Base-by-base conservation (phyloP, 2,113 vertebrate genomes). In the Chlorodrepanis virens region DNA sequence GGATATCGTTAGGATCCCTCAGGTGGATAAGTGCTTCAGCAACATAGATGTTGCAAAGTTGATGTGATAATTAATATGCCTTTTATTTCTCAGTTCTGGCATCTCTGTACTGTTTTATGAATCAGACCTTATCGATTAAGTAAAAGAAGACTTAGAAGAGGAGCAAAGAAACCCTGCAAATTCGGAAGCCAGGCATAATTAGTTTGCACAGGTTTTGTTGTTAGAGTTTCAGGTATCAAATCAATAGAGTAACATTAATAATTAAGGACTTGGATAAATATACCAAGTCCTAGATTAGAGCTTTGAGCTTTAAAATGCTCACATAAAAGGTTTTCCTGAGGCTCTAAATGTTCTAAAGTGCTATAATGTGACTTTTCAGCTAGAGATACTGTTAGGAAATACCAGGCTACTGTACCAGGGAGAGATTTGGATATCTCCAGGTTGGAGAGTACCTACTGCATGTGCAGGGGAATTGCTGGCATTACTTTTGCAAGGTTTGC, bases 171-270 rank as follows among this genome's bases (percentile, higher is more conserved):
- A n/a, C 70, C 81, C 96, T 91, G 92, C 97, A 94, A 98, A 95
- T 96, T 97, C 54, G 64, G 96, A 98, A 97, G 71, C 91, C 79
- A 77, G 83, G 94, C 95, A 94, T 98, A 97, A 98, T 98, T 97
- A 97, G 97, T 97, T 98, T 97, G 95, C 94, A 94, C 74, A 87
- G 89, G 90, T 97, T 97, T 97, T 97, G 96, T 98, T 98, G 97
- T 98, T 97, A 95, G 95, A 71, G 31, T 97, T 98, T 98, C 97
- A 97, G 97, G 94, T 97, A 98, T 97, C 96, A 68, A 95, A 98
- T 98, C 98, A 96, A 98, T 98, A 97, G 71, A 95, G 87, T 84
- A 95, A 93, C 87, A 95, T 98, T 98, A 98, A 97, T 98, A 97
- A 98, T 98, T 98, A 95, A 98, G 85, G 92, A 90, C 87, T 60